Conservation (phyloP, 2,113 vertebrate genomes). For the human (Homo sapiens) region DNA sequence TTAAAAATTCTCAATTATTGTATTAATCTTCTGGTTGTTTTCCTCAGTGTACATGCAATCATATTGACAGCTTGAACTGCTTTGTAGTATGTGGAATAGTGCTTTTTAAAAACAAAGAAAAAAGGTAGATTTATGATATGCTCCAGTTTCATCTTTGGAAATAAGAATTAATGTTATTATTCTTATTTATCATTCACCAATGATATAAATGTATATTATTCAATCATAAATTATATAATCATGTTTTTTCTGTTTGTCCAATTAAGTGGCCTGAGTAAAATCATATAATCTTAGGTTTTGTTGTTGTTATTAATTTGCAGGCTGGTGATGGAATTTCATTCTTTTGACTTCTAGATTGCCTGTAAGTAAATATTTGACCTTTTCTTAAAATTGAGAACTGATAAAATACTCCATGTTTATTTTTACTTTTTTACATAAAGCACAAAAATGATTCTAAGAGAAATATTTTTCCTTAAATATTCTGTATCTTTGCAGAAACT, state of each 20-base stretch:
- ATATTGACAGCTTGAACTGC: constrained; percentile 13
- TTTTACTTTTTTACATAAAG: constrained; percentile 35
- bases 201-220: constrained; percentile 31
- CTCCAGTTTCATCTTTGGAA: constrained; percentile 5
- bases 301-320: constrained; percentile 69
- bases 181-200: background rate
- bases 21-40: constrained; percentile 43
- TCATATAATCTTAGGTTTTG: constrained; percentile 53
- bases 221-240: background rate
- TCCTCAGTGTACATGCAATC: background rate
- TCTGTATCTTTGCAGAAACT: background rate
- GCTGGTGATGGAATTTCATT: constrained; percentile 50
- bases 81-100: constrained; percentile 18
- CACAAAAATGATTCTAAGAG: constrained; percentile 41
- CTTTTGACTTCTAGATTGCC: constrained; percentile 55
- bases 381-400: constrained; percentile 26
- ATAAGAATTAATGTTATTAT: constrained; percentile 11
- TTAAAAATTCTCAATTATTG: constrained; percentile 18
- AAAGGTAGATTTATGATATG: background rate
- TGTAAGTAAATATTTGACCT: constrained; percentile 62
- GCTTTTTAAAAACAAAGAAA: background rate
- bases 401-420: background rate
- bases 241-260: constrained; percentile 17
- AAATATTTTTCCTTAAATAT: background rate
- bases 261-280: constrained; percentile 12